phyloP scores from a whole-genome alignment of 2,113 vertebrate genomes.

The Sterrhoptilus dennistouni region DNA sequence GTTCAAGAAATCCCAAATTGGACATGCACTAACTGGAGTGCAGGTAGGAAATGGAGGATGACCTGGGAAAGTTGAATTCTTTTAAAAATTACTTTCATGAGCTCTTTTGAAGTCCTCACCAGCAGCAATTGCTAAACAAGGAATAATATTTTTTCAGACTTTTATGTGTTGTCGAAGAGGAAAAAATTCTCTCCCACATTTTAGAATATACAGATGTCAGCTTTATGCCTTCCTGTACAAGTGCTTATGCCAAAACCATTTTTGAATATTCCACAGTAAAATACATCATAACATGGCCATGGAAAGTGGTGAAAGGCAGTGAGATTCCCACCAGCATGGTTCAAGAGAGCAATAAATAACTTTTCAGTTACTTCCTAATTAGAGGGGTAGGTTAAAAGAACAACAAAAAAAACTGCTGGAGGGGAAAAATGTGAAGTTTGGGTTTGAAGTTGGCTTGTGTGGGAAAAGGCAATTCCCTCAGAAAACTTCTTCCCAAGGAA shows the following conservation, averaged over 20 bases:
- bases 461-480: not conserved
- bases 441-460: not conserved
- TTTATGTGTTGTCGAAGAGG: not conserved
- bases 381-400: not conserved
- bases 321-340: not conserved
- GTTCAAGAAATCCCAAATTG: not conserved
- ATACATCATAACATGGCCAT: not conserved
- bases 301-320: not conserved
- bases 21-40: not conserved
- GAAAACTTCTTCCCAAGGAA: not conserved
- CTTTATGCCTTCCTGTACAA: not conserved
- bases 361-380: not conserved
- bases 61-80: not conserved
- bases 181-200: not conserved
- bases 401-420: not conserved
- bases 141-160: not conserved
- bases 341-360: not conserved
- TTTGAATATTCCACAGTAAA: not conserved
- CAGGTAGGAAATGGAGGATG: rapidly evolving
- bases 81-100: not conserved
- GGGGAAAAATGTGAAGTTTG: not conserved
- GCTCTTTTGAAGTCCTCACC: not conserved
- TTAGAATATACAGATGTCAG: not conserved
- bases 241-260: not conserved
- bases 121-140: not conserved